Conservation (phyloP, 1,140 invertebrate species). For the Grapholita molesta region DNA sequence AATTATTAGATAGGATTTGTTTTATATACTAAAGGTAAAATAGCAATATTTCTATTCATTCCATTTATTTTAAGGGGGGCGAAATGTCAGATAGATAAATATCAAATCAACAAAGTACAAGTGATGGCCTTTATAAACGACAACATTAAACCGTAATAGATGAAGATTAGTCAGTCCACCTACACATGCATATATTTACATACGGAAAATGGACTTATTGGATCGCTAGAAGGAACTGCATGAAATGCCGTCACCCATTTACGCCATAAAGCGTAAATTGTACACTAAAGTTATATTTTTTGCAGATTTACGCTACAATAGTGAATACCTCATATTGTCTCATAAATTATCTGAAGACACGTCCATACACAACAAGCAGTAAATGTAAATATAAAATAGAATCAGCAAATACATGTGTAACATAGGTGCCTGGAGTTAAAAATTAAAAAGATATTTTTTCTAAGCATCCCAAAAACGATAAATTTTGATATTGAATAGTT, state of each 20-base stretch:
- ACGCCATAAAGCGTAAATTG: conserved; percentile 52
- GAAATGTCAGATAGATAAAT: conserved; percentile 33
- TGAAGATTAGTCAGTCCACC: conserved; percentile 37
- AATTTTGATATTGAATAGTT: conserved; percentile 14
- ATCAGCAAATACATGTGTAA: conserved; percentile 35
- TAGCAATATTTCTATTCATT: conserved; percentile 60
- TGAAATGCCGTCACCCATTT: conserved; percentile 58
- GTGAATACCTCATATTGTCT: conserved; percentile 31
- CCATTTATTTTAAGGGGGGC: conserved; percentile 49
- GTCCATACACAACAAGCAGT: conserved; percentile 57
- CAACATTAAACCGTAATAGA: conserved; percentile 33
- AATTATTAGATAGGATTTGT: conserved; percentile 8
- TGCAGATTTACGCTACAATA: conserved; percentile 67
- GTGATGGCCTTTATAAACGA: conserved; percentile 60
- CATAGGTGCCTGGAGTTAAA: conserved; percentile 63
- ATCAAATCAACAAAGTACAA: conserved; percentile 65
- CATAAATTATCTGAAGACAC: conserved; percentile 38
- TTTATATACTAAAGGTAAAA: conserved; percentile 16
- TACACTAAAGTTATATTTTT: conserved; percentile 72
- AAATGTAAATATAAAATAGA: conserved; percentile 49
- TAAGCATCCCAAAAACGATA: conserved; percentile 43
- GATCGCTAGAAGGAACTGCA: conserved; percentile 57
- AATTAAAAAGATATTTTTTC: conserved; percentile 66
- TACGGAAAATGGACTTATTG: conserved; percentile 50
- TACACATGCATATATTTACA: conserved; percentile 40